phyloP scores from a whole-genome alignment of 2,113 vertebrate genomes.

The Origma solitaria region DNA sequence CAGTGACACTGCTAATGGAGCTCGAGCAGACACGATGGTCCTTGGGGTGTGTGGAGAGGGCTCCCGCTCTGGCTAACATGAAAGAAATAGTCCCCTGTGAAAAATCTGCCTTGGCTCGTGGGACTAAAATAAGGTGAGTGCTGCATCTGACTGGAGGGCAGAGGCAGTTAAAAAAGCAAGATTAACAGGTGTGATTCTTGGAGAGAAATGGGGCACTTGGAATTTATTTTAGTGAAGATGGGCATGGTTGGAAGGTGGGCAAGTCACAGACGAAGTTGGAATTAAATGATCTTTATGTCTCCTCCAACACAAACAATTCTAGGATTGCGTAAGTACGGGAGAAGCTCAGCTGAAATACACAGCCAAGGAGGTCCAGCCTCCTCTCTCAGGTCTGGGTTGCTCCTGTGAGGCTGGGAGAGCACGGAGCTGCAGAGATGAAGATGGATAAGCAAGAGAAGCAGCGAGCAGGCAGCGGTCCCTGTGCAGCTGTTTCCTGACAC shows the following conservation, averaged over 20 bases:
- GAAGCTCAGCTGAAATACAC: neutral
- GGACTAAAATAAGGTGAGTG: neutral
- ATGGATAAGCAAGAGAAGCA: neutral
- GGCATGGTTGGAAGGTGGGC: neutral
- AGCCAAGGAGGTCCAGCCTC: neutral
- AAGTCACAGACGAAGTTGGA: rapidly evolving
- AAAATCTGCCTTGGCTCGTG: neutral
- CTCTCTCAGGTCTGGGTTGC: neutral
- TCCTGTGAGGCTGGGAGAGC: neutral
- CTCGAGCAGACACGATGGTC: neutral
- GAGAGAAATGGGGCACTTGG: rapidly evolving
- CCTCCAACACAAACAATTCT: neutral
- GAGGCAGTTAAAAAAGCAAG: neutral
- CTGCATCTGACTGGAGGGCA: neutral
- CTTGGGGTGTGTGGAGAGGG: neutral
- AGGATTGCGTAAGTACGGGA: rapidly evolving
- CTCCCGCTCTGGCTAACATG: rapidly evolving
- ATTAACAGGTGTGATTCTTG: rapidly evolving
- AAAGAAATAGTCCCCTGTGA: neutral
- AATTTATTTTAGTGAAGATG: neutral
- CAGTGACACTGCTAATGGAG: neutral
- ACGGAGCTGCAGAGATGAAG: neutral
- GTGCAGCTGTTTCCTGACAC: neutral
- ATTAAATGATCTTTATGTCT: neutral
- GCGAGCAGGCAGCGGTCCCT: neutral